phyloP scores from a whole-genome alignment of 2,888 invertebrate species.

The Calameuta filiformis region DNA sequence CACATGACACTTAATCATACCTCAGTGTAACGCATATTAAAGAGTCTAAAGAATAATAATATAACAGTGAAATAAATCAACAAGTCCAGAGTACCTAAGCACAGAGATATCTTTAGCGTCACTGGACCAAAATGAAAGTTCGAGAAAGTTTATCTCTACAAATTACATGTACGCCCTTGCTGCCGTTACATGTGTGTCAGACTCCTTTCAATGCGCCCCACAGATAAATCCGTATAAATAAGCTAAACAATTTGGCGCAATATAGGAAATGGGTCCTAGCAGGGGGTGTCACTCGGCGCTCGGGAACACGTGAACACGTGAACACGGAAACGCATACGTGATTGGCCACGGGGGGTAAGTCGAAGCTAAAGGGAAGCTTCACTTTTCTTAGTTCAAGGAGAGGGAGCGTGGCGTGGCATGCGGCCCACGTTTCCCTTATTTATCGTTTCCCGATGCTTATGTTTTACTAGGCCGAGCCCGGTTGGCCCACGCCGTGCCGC shows the following conservation, averaged over 20 bases:
- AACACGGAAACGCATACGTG: constrained; percentile 43
- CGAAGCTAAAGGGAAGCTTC: not conserved
- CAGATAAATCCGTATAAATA: constrained; percentile 46
- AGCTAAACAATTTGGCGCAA: constrained; percentile 54
- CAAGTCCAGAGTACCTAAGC: too few relatives aligned
- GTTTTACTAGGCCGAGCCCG: constrained; percentile 60
- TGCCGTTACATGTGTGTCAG: too few relatives aligned
- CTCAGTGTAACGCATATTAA: too few relatives aligned
- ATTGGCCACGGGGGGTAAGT: constrained; percentile 32
- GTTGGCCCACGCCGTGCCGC: constrained; percentile 44
- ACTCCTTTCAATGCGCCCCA: too few relatives aligned
- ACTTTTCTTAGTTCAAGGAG: constrained; percentile 5
- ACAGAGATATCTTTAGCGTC: too few relatives aligned
- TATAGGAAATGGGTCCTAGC: constrained; percentile 15
- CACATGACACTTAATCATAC: too few relatives aligned
- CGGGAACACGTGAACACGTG: constrained; percentile 24
- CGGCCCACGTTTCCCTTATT: constrained; percentile 65
- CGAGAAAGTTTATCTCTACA: too few relatives aligned
- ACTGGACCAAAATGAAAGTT: too few relatives aligned
- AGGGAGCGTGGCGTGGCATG: constrained; percentile 46
- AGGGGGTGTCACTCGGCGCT: constrained; percentile 25
- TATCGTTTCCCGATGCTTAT: constrained; percentile 67
- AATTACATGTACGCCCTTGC: too few relatives aligned
- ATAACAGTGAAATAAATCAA: too few relatives aligned
- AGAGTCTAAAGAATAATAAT: too few relatives aligned